Evolutionary conservation across 2,797 vertebrate species (phyloP).

Genomic region (Trematomus bernacchii): DNA sequence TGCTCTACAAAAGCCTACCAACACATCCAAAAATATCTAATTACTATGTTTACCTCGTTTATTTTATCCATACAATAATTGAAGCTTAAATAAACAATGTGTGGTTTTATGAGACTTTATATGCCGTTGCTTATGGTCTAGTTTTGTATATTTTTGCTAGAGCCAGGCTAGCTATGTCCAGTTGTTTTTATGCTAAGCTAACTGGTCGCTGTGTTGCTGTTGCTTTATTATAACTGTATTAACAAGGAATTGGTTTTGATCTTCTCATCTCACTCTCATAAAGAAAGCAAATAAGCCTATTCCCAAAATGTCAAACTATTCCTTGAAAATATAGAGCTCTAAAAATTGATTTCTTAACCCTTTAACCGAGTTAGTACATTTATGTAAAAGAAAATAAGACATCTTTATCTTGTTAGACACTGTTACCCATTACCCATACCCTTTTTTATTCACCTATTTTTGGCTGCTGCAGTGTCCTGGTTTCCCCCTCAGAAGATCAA

Average conservation of each 20-base stretch:
- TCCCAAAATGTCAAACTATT: background rate
- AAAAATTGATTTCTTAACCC: background rate
- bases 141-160: background rate
- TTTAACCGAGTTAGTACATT: background rate
- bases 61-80: background rate
- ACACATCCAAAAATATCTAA: background rate
- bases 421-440: background rate
- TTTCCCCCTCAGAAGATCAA: constrained; percentile 15
- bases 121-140: background rate
- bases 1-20: background rate
- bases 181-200: background rate
- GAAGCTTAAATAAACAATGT: background rate
- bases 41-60: background rate
- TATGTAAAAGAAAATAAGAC: background rate
- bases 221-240: background rate
- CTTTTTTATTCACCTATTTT: background rate
- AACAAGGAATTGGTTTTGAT: background rate
- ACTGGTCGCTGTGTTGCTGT: background rate
- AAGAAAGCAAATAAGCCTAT: background rate
- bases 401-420: background rate
- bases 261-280: background rate
- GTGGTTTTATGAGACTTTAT: background rate
- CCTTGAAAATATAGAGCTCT: background rate
- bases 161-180: background rate
- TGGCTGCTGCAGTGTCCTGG: background rate